Conservation (phyloP, 2,113 vertebrate genomes). For the Natator depressus region DNA sequence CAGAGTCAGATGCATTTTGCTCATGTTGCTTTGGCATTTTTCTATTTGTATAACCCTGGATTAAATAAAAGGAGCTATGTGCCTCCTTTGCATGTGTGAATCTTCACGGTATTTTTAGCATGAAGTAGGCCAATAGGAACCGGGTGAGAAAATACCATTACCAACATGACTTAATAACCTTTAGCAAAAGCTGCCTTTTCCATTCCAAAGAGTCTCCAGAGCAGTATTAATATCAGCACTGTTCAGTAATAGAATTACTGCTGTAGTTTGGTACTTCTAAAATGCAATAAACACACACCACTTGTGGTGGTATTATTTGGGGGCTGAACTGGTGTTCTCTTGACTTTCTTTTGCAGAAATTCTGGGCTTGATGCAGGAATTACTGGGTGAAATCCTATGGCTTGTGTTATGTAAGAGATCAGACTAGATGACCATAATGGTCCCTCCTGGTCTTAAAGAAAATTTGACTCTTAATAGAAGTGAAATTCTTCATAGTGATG, state of each 20-base stretch:
- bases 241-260: neutral
- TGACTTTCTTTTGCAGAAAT: neutral
- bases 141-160: neutral
- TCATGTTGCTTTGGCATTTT: neutral
- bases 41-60: fast-evolving
- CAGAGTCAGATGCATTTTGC: fast-evolving
- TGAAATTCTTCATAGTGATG: neutral
- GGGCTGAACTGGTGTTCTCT: neutral
- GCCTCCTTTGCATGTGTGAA: neutral
- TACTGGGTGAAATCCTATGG: neutral
- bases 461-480: neutral
- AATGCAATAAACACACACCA: neutral
- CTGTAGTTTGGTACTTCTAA: neutral
- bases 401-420: neutral
- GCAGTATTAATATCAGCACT: neutral
- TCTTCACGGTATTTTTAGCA: neutral
- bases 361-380: too few species aligned
- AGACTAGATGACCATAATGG: neutral
- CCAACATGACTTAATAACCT: neutral
- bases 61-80: neutral
- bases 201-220: neutral
- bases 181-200: neutral
- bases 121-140: neutral
- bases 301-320: neutral
- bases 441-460: neutral